Base-by-base conservation (phyloP, 2,888 invertebrate species). In the Blastobasis lacticolella region DNA sequence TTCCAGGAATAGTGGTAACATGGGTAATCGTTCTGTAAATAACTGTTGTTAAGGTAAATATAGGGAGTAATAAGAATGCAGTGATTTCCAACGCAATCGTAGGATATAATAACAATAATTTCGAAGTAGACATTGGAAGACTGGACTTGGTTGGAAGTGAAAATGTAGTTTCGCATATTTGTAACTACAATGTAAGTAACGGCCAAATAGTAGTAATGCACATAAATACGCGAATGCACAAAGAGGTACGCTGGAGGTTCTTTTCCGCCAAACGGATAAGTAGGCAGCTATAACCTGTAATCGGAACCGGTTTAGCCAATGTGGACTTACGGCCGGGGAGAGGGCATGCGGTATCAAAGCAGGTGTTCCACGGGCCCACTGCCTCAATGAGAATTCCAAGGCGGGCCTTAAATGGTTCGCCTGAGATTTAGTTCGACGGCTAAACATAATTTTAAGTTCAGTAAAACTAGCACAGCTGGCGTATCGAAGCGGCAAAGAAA, bases 261-360 rank as follows among this genome's bases (percentile, higher is more conserved):
- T 81, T 86, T 87, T 86, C 85, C 87, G 87, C 84, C 83, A 83
- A 83, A 85, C 78, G 78, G 75, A 82, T 81, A 82, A 80, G 82
- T 81, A 78, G 78, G 81, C 73, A 78, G 81, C 74, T 78, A 86
- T 82, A 87, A 87, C 88, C 87, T 75, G 88, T 84, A 87, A 85
- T 83, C 78, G 74, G 71, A 88, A 88, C 87, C 87, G 87, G 87
- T 88, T 87, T 79, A 62, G 71, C 77, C 80, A 78, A 83, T 78
- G 85, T 82, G 81, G 82, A 81, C 79, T 83, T 80, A 83, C 83
- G 78, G 72, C 75, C 69, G 77, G 75, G 71, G 81, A 78, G 81
- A 81, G 79, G 78, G 82, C 79, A 80, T 81, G 80, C 84, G 82
- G 80, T 85, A 84, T 81, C 78, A 78, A 81, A 83, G 86, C 87